Conservation (phyloP, 2,888 invertebrate genomes). For the Ypsolopha sequella region DNA sequence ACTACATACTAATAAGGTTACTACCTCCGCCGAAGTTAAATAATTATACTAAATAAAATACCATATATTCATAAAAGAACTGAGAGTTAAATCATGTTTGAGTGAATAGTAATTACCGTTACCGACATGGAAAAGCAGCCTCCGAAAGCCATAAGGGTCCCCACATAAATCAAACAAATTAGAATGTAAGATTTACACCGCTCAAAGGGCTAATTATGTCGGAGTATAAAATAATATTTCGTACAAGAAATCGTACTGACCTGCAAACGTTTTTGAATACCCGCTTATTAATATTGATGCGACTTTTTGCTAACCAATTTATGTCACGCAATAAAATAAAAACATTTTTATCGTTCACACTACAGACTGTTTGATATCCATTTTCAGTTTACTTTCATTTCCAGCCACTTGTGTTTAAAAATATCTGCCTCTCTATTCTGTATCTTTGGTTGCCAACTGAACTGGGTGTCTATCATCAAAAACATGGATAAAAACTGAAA, state of each 20-base stretch:
- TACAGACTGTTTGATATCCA: background rate
- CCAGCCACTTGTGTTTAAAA: no score
- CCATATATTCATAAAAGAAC: background rate
- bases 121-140: background rate
- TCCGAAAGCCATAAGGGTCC: constrained; percentile 1
- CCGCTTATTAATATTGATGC: no score
- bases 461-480: no score
- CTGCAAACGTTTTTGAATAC: no score
- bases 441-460: no score
- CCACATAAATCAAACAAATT: constrained; percentile 42
- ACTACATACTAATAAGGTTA: no score
- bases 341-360: no score
- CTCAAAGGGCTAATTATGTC: constrained; percentile 41
- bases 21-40: no score
- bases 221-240: constrained; percentile 13
- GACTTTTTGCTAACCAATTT: no score
- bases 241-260: background rate
- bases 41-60: background rate
- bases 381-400: background rate
- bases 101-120: constrained; percentile 3
- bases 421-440: no score
- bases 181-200: constrained; percentile 41
- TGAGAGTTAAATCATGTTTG: background rate
- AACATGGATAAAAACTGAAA: no score
- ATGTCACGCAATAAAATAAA: no score